Conservation (phyloP, 2,113 vertebrate species). For the Hippocampus barbouri region DNA sequence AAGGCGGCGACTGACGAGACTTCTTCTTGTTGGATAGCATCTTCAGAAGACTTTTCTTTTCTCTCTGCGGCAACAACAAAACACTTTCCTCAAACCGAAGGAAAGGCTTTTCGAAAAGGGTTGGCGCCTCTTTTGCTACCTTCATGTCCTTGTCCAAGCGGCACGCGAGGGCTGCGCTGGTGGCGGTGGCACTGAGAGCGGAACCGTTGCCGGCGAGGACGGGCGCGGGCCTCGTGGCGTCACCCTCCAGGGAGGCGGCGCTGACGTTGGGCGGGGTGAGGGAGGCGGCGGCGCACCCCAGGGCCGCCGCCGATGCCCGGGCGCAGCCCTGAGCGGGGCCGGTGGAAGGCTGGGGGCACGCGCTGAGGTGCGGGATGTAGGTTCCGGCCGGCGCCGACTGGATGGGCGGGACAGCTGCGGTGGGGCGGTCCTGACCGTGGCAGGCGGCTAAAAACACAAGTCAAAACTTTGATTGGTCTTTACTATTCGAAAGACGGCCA, state of each 20-base stretch:
- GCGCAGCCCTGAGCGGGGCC: constrained; percentile 61
- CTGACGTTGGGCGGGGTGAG: constrained; percentile 76
- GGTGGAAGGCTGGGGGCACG: constrained; percentile 71
- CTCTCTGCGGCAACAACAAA: constrained; percentile 76
- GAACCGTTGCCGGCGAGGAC: constrained; percentile 63
- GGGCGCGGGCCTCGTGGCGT: constrained; percentile 67
- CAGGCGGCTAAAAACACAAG: constrained; percentile 69
- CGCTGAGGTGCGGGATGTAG: constrained; percentile 73
- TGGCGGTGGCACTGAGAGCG: constrained; percentile 62
- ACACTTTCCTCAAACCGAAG: not conserved
- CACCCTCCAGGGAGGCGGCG: constrained; percentile 79
- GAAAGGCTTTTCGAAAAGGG: not conserved
- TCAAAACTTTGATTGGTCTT: not conserved
- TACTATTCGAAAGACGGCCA: not conserved
- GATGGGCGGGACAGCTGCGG: constrained; percentile 85
- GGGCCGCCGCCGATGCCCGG: constrained; percentile 67
- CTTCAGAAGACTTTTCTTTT: constrained; percentile 94
- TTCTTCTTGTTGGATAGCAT: constrained; percentile 93
- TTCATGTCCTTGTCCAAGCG: constrained; percentile 74
- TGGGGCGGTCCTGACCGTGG: constrained; percentile 90
- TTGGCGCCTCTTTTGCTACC: not conserved
- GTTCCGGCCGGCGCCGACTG: constrained; percentile 77
- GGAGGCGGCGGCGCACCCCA: constrained; percentile 80
- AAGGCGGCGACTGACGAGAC: constrained; percentile 84
- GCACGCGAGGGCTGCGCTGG: constrained; percentile 63